Conservation (phyloP, 2,113 vertebrate genomes). For the Elaphurus davidianus region DNA sequence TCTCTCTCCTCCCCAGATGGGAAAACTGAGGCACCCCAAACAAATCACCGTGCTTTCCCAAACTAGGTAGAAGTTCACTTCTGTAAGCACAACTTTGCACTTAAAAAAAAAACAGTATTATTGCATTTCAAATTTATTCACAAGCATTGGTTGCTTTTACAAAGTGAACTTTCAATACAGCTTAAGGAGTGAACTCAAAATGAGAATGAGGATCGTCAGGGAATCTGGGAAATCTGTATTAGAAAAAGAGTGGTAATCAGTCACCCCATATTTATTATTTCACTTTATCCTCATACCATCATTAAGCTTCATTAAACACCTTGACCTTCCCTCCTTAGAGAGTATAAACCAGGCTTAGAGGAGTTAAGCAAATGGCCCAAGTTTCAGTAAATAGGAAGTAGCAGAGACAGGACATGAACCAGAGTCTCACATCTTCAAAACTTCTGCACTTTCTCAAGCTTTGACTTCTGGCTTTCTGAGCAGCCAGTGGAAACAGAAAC, state of each 20-base stretch:
- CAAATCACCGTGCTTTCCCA: background rate
- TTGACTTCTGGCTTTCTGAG: background rate
- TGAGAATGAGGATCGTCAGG: background rate
- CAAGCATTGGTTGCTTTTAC: background rate
- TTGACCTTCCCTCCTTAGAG: background rate
- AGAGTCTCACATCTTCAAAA: background rate
- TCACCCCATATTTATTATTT: background rate
- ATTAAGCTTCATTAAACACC: background rate
- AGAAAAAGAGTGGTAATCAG: background rate
- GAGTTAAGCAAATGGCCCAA: background rate
- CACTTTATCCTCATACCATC: background rate
- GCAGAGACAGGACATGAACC: background rate
- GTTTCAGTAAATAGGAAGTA: background rate
- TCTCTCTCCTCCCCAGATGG: background rate
- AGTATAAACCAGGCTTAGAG: background rate
- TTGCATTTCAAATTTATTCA: conserved; percentile 15
- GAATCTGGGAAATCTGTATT: background rate
- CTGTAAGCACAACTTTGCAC: background rate
- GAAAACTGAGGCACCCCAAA: background rate
- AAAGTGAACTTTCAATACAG: conserved; percentile 28
- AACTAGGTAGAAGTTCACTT: conserved; percentile 3
- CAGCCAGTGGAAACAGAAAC: background rate
- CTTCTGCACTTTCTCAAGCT: background rate
- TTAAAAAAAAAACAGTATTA: background rate
- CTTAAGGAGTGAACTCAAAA: background rate